Evolutionary conservation across 2,888 invertebrate species (phyloP).

Genomic region (Pollenia amentaria): DNA sequence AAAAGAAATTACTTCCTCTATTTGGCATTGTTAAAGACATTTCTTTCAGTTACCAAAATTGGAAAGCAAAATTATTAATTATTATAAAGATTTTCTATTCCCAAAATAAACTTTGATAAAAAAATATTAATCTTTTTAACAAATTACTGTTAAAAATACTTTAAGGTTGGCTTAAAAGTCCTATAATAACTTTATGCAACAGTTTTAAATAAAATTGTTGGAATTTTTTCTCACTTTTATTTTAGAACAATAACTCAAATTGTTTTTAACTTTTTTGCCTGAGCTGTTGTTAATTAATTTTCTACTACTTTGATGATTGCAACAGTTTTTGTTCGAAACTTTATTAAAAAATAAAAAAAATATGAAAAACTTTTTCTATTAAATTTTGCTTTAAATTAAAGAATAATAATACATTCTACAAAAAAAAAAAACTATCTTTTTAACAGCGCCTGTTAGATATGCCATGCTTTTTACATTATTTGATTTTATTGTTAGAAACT

Average conservation of each 20-base stretch:
- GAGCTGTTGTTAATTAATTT: slow-evolving; percentile 61
- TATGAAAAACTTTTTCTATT: slow-evolving; percentile 63
- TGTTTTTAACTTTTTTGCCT: slow-evolving; percentile 34
- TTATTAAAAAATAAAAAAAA: slow-evolving; percentile 8
- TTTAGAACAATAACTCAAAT: background rate
- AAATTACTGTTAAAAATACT: no score
- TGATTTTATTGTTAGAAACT: slow-evolving; percentile 66
- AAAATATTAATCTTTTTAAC: no score
- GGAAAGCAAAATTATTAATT: no score
- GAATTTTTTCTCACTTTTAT: background rate
- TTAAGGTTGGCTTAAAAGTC: background rate
- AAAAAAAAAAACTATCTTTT: slow-evolving; percentile 14
- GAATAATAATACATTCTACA: slow-evolving; percentile 33
- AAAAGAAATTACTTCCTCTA: no score
- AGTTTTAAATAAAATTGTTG: slow-evolving; percentile 2
- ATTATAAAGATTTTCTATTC: no score
- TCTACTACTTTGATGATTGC: slow-evolving; percentile 54
- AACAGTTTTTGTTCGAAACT: slow-evolving; percentile 43
- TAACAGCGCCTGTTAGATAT: slow-evolving; percentile 58
- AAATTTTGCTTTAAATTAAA: slow-evolving; percentile 62
- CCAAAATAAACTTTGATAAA: no score
- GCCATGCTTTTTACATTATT: slow-evolving; percentile 60
- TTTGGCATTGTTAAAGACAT: no score
- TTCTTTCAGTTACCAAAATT: no score
- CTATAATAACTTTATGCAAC: background rate